Conservation (phyloP, 2,113 vertebrate species). For the Chlorodrepanis virens region DNA sequence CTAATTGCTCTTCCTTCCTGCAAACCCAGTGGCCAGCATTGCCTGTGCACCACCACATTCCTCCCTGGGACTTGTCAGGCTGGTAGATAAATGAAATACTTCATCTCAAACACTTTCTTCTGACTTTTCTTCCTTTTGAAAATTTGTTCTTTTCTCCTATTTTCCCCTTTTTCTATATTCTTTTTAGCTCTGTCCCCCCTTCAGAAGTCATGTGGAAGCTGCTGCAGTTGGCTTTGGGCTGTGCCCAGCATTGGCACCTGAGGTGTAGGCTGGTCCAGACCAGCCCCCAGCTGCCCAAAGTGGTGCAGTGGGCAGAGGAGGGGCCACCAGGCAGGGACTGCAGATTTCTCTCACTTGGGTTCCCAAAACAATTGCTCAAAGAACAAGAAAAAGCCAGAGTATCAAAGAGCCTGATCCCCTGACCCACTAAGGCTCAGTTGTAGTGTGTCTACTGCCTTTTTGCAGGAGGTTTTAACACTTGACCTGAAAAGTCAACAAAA, state of each 20-base stretch:
- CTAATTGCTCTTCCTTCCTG: conserved; percentile 60
- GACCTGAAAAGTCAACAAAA: conserved; percentile 70
- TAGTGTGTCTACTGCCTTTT: conserved; percentile 34
- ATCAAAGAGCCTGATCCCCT: not conserved
- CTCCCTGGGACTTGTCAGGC: not conserved
- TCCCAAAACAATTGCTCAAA: not conserved
- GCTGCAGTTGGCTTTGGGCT: not conserved
- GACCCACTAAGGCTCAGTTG: not conserved
- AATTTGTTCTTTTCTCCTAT: fast-evolving
- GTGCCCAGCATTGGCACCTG: fast-evolving
- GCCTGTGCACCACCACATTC: not conserved
- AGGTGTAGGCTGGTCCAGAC: not conserved
- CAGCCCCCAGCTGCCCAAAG: not conserved
- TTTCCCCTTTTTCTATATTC: too few species aligned
- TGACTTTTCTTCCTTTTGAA: not conserved
- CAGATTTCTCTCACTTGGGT: not conserved
- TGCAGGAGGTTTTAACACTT: conserved; percentile 70
- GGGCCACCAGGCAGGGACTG: not conserved
- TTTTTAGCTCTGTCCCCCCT: not conserved
- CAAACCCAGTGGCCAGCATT: not conserved
- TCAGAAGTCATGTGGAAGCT: not conserved
- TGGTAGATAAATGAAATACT: not conserved
- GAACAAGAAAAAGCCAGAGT: not conserved
- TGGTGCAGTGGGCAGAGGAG: not conserved
- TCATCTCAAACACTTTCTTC: not conserved